Percentiles rank a stretch among this genome's conserved stretches.
Conservation (phyloP, 2,113 vertebrate genomes). For the Phyllostomus discolor region DNA sequence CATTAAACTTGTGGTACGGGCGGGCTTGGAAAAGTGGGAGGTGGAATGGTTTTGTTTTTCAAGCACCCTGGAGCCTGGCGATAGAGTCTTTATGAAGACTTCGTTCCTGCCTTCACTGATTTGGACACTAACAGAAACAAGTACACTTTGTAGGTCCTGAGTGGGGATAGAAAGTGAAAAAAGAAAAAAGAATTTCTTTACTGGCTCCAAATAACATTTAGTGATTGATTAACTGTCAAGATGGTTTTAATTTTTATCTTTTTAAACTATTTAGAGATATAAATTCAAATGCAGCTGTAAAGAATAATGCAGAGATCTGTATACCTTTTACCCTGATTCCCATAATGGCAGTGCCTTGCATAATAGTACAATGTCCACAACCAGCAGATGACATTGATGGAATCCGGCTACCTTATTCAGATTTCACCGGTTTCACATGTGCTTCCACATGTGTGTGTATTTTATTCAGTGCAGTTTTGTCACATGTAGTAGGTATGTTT, state of each 20-base stretch:
- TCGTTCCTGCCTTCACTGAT: background rate
- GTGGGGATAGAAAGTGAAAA: background rate
- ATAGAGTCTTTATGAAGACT: background rate
- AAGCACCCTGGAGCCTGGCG: background rate
- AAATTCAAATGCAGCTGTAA: background rate
- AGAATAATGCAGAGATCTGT: background rate
- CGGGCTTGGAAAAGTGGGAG: background rate
- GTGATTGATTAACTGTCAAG: background rate
- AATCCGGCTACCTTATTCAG: too few species aligned
- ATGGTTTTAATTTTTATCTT: background rate
- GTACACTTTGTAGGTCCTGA: background rate
- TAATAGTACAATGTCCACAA: background rate
- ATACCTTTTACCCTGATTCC: background rate
- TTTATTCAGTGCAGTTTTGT: background rate
- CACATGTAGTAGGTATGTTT: too few species aligned
- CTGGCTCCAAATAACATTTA: background rate
- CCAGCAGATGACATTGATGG: background rate
- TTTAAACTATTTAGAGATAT: background rate
- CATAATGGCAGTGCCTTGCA: fast-evolving
- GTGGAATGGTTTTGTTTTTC: background rate
- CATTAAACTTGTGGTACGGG: background rate
- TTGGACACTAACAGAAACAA: background rate
- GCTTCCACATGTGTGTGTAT: background rate
- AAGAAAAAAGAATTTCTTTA: background rate
- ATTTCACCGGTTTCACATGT: background rate